Evolutionary conservation across 2,797 vertebrate genomes (phyloP), one percentile per base, ranked within the genome.

Genomic region (Semotilus atromaculatus): DNA sequence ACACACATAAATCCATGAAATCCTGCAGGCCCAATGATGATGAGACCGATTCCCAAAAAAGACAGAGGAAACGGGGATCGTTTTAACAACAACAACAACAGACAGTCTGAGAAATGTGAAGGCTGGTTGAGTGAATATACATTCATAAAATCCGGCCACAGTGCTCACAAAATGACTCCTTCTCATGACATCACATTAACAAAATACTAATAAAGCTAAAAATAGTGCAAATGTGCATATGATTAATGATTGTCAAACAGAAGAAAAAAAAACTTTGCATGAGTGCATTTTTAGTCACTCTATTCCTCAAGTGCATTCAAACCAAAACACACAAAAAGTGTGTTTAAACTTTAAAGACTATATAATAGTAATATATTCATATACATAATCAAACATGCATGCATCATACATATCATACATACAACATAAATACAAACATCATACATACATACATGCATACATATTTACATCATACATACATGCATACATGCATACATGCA

Each of bases 1-100:
- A 82, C 80, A 86, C 80, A 75, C 31, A 77, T 9, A 74, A 82
- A 71, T 38, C 38, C 58, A 48, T n/a, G 26, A 64, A 51, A 31
- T 81, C 51, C 36, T 36, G 38, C 79, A 67, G 62, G 73, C 45
- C 4, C 13, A 31, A n/a, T 36, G 21, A 48, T 6, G 73, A 58
- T 53, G 19, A 77, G 36, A 29, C 26, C 1, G 11, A 68, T 10
- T 68, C 72, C 64, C 80, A 82, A 34, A 81, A 60, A 81, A 82
- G 55, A 51, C 9, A 19, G 72, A 36, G 21, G 48, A 55, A 55
- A 55, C 38, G 43, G 26, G 55, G 36, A 60, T 29, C 13, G 16
- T 29, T 43, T 40, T 55, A 23, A 38, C 3, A 58, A 29, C 66
- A 58, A 29, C 66, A 9, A 60, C 51, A 62, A 23, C 29, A 75